Conservation (phyloP, 2,797 vertebrate genomes). For the Meriones psammophilus region DNA sequence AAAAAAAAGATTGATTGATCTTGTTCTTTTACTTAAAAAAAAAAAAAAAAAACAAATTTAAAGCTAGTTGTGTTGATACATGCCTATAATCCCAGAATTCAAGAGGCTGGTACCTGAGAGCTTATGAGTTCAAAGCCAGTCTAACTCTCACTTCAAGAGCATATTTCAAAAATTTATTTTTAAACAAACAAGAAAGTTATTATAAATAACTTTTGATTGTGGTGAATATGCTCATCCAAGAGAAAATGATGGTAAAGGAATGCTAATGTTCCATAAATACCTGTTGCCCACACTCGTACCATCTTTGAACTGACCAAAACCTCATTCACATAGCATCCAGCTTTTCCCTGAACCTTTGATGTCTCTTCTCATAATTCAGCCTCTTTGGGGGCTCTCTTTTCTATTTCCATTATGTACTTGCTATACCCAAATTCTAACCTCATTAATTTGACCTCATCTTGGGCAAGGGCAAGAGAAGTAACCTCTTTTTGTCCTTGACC, state of each 20-base stretch:
- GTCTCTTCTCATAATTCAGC: not conserved
- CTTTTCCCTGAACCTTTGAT: not conserved
- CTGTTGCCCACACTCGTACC: not conserved
- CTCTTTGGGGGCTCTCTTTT: not conserved
- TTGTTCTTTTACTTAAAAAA: not conserved
- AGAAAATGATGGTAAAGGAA: constrained; percentile 8
- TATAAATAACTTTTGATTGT: constrained; percentile 6
- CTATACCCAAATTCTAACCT: not conserved
- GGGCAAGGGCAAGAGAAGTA: not conserved
- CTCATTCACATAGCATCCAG: not conserved
- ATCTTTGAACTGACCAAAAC: not conserved
- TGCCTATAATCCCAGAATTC: not conserved
- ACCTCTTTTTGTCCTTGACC: not conserved
- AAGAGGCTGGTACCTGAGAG: not conserved
- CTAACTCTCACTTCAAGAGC: not conserved
- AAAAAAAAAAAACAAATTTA: not conserved
- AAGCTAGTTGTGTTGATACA: not conserved
- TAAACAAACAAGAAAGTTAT: constrained; percentile 47
- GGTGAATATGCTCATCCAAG: not conserved
- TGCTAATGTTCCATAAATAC: not conserved
- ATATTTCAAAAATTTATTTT: not conserved
- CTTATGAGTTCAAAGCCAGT: not conserved
- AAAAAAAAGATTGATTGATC: too few relatives aligned
- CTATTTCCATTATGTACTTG: not conserved
- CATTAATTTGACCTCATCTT: not conserved